Base-by-base conservation (phyloP, 2,888 invertebrate genomes). In the Agrochola circellaris region DNA sequence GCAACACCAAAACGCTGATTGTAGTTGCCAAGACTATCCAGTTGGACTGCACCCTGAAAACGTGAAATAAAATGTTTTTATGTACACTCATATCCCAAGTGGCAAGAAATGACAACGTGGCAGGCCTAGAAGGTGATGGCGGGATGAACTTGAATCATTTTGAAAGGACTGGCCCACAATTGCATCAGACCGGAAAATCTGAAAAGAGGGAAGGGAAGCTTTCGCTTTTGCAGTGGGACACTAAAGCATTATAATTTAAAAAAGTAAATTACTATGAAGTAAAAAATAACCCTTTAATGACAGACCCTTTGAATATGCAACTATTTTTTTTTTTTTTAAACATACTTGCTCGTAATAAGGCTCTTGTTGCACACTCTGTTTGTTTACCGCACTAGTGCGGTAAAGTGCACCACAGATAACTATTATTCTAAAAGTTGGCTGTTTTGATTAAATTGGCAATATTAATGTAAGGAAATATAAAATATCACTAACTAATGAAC, bases 21-120 rank as follows among this genome's bases (percentile, higher is more conserved):
- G 17, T 38, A 13, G n/a, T 13, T 5, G 48, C 38, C 54, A 73
- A 23, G 17, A 85, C 15, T 13, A 67, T 11, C 83, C 85, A 83
- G 48, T 73, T 60, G 8, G 69, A 60, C 45, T 51, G 66, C 58
- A 70, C 5, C 83, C 83, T 83, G 85, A 62, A 76, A 85, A 58
- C 5, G 9, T 15, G 0, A 15, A 76, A 17, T 20, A 17, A 51
- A 72, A 5, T 26, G 13, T 5, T 26, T 9, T 30, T 38, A 54
- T 2, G 23, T 15, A 66, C 26, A 13, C 26, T 20, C 20, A 13
- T 45, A 66, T 26, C 1, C 20, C 20, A 30, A 51, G 11, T 26
- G 23, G 73, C 72, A 38, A 8, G 45, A 68, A 68, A 17, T 3
- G 23, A 30, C 15, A 26, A 42, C 26, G 42, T 11, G 26, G 11